Evolutionary conservation across 2,888 invertebrate genomes (phyloP).

Genomic region (Ommatoiulus sabulosus): DNA sequence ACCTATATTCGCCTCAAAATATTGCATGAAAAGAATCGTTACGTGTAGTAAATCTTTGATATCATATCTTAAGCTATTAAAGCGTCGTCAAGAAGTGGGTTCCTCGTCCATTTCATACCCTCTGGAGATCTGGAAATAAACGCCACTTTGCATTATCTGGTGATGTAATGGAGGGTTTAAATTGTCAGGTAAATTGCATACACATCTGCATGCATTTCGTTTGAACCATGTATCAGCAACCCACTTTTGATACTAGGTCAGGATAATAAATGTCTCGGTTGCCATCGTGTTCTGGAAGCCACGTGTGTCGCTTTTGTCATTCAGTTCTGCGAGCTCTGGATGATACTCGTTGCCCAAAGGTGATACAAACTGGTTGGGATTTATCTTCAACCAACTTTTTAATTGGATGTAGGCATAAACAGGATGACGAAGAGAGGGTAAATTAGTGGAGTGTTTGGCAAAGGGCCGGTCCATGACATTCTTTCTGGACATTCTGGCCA

Average conservation of each 20-base stretch:
- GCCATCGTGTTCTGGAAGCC: background rate
- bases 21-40: no score
- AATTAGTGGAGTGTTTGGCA: background rate
- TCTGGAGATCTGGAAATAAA: background rate
- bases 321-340: background rate
- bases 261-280: background rate
- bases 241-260: slow-evolving; percentile 10
- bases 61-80: background rate
- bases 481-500: no score
- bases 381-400: background rate
- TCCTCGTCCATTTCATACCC: background rate
- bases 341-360: background rate
- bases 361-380: background rate
- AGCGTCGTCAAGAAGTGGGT: background rate
- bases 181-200: background rate
- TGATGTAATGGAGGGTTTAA: background rate
- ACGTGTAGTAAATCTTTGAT: no score
- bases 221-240: background rate
- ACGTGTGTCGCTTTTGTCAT: slow-evolving; percentile 8
- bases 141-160: background rate
- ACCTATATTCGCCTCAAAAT: no score
- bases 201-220: background rate
- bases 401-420: background rate
- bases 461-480: background rate
- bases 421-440: background rate